These are phyloP conservation scores for Anabas testudineus DNA, from an alignment of 2,797 vertebrate genomes.

Conservation along the genomic window DNA sequence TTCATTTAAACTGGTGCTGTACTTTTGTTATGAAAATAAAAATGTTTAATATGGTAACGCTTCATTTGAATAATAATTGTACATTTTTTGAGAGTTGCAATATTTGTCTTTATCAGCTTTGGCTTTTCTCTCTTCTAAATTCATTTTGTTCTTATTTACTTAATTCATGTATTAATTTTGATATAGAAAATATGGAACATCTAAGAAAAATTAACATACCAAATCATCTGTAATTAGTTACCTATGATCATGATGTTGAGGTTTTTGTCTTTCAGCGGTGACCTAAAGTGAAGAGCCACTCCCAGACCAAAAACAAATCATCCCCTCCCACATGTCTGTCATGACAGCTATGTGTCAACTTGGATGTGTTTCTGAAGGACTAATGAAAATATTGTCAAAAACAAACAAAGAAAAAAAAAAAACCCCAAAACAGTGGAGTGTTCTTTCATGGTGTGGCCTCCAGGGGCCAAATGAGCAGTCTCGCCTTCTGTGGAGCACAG, in stretches of 20 bases:
- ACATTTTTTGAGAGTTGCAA: constrained; percentile 84
- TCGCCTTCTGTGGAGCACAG: constrained; percentile 59
- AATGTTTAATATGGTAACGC: constrained; percentile 87
- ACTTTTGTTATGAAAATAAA: constrained; percentile 93
- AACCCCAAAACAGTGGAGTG: constrained; percentile 73
- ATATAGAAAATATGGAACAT: constrained; percentile 91
- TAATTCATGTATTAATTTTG: constrained; percentile 84
- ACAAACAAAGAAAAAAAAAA: constrained; percentile 46
- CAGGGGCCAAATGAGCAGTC: constrained; percentile 66
- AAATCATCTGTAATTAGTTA: constrained; percentile 86
- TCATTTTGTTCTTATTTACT: constrained; percentile 75
- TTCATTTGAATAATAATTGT: constrained; percentile 87
- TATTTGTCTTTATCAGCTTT: constrained; percentile 91
- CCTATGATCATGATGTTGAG: constrained; percentile 87
- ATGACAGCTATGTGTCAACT: constrained; percentile 61
- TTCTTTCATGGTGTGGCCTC: constrained; percentile 73
- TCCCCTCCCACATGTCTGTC: constrained; percentile 48
- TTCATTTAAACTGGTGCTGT: constrained; percentile 90
- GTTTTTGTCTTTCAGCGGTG: constrained; percentile 72
- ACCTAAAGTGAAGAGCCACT: constrained; percentile 66
- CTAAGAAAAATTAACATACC: constrained; percentile 92
- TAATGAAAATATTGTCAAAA: constrained; percentile 69
- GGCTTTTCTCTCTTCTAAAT: constrained; percentile 83
- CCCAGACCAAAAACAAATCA: constrained; percentile 60
- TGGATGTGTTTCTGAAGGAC: constrained; percentile 74